A percentile compares a stretch with the other conserved stretches of the same genome.
phyloP scores from a whole-genome alignment of 2,797 vertebrate genomes.

The Cygnus olor region DNA sequence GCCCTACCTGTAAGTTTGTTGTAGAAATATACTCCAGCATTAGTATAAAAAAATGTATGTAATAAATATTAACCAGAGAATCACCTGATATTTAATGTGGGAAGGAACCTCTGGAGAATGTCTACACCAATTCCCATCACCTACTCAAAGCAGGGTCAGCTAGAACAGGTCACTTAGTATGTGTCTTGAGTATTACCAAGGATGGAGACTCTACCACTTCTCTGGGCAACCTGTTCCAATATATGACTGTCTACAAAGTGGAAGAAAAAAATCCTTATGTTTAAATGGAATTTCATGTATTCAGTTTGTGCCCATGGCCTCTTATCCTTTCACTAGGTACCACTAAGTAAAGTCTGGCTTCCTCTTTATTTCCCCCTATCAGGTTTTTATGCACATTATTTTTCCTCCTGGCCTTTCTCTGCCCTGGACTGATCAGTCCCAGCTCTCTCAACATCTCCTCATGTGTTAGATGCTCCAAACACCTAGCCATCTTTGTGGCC shows the following conservation, averaged over 20 bases:
- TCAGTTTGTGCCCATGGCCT: background rate
- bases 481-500: background rate
- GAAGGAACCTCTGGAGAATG: background rate
- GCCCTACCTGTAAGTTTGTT: background rate
- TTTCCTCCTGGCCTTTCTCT: background rate
- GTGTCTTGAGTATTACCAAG: background rate
- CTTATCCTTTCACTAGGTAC: background rate
- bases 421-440: background rate
- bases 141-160: background rate
- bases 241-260: background rate
- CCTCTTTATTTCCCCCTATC: background rate
- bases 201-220: background rate
- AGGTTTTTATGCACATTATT: background rate
- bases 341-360: background rate
- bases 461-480: background rate
- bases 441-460: background rate
- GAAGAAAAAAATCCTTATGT: background rate
- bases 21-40: background rate
- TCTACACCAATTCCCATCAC: background rate
- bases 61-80: background rate
- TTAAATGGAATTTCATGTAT: background rate
- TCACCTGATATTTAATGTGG: fast-evolving
- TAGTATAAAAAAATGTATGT: background rate
- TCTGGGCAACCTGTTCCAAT: background rate
- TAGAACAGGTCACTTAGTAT: background rate